A percentile compares a stretch with the other conserved stretches of the same genome.
These are phyloP conservation scores for Callaeas wilsoni DNA, from an alignment of 2,113 vertebrate species.

Conservation along the genomic window DNA sequence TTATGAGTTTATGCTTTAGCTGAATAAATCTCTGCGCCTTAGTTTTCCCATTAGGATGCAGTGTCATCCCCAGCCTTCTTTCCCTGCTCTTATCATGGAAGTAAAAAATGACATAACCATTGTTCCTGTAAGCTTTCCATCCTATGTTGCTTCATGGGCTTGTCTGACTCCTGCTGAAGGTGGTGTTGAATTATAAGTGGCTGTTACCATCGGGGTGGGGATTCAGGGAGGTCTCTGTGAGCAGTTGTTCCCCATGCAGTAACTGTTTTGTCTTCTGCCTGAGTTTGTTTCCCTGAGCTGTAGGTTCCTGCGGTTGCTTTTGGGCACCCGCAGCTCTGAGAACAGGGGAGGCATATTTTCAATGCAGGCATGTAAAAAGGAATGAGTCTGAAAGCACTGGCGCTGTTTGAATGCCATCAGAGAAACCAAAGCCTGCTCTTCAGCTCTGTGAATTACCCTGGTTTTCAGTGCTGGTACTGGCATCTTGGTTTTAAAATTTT, in stretches of 20 bases:
- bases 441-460: neutral
- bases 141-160: rapidly evolving
- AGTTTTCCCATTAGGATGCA: neutral
- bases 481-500: neutral
- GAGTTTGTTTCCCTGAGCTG: neutral
- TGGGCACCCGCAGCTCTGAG: neutral
- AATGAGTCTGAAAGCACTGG: neutral
- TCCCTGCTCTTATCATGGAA: neutral
- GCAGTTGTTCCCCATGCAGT: neutral
- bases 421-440: neutral
- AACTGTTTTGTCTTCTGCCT: neutral
- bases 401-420: rapidly evolving
- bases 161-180: neutral
- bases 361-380: neutral
- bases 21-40: neutral
- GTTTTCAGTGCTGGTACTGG: neutral
- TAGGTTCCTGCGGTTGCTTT: neutral
- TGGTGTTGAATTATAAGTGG: neutral
- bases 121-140: neutral
- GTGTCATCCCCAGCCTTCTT: neutral
- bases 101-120: neutral
- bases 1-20: slow-evolving; percentile 8
- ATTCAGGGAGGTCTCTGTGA: neutral
- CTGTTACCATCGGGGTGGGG: neutral
- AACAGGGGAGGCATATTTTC: neutral